A percentile compares a stretch with the other conserved stretches of the same genome.
Conservation (phyloP, 2,113 vertebrate species). For the Chamaea fasciata region DNA sequence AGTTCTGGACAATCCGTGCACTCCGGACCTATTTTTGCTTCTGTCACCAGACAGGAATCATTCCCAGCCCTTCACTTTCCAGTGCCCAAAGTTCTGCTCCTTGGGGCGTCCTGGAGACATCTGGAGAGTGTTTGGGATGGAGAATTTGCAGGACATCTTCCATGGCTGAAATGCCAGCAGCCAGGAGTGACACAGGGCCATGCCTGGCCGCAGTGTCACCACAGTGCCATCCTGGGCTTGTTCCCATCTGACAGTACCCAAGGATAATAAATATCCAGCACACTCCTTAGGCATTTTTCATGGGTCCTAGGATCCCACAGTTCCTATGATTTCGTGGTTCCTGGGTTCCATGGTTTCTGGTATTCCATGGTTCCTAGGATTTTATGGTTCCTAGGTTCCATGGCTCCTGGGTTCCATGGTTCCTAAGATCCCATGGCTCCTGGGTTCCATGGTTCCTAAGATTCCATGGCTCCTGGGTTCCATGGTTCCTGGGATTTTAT, state of each 20-base stretch:
- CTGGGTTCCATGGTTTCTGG: neutral
- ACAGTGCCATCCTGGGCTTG: accelerated
- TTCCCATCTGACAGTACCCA: accelerated
- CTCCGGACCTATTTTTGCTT: neutral
- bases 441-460: neutral
- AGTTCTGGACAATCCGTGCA: accelerated
- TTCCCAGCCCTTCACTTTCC: neutral
- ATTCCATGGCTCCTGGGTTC: neutral
- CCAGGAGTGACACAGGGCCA: accelerated
- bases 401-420: neutral
- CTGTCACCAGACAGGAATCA: neutral
- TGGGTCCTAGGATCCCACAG: neutral
- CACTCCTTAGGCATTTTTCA: neutral
- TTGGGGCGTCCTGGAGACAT: neutral
- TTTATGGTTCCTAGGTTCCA: neutral
- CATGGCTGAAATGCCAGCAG: neutral
- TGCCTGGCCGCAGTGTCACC: neutral
- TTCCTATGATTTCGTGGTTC: neutral
- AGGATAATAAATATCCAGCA: neutral
- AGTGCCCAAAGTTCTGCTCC: neutral
- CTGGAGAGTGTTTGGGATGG: neutral
- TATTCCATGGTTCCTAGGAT: neutral
- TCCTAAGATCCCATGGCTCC: neutral
- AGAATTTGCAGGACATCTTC: neutral
- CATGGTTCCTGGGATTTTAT: neutral